Conservation (phyloP, 53 echinoderm and acorn worm species). For the Patiria pectinifera region DNA sequence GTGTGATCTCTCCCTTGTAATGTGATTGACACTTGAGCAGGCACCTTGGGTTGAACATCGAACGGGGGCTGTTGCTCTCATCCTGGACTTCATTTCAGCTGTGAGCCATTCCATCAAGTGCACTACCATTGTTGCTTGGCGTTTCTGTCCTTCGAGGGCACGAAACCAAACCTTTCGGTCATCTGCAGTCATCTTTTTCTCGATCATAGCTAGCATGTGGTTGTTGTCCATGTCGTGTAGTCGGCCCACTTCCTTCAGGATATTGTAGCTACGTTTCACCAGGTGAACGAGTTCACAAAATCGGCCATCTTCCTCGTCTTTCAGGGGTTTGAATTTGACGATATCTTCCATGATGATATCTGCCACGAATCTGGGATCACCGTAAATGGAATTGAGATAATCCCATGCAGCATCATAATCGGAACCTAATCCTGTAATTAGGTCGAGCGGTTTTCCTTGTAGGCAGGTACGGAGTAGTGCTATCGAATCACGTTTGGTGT, state of each 20-base stretch:
- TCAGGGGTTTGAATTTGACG: constrained; percentile 56
- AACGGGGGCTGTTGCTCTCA: constrained; percentile 69
- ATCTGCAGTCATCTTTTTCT: constrained; percentile 24
- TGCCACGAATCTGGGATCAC: constrained; percentile 68
- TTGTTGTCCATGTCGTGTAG: constrained; percentile 67
- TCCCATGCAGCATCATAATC: constrained; percentile 71
- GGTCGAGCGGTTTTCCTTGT: constrained; percentile 66
- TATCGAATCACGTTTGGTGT: constrained; percentile 61
- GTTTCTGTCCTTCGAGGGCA: not conserved
- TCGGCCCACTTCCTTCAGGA: constrained; percentile 60
- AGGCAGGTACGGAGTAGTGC: constrained; percentile 68
- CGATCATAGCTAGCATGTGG: constrained; percentile 62
- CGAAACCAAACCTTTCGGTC: constrained; percentile 4
- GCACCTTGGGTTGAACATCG: constrained; percentile 1
- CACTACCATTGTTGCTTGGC: constrained; percentile 25
- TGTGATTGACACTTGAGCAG: not conserved
- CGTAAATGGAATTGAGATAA: constrained; percentile 67
- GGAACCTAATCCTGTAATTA: constrained; percentile 60
- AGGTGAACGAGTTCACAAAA: constrained; percentile 78
- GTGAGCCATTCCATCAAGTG: constrained; percentile 60
- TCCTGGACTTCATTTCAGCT: constrained; percentile 65
- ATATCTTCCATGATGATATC: constrained; percentile 72
- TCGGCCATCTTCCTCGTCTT: constrained; percentile 65
- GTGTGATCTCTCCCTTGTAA: not conserved
- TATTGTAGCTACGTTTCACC: constrained; percentile 66